A percentile compares a stretch with the other conserved stretches of the same genome.
Evolutionary conservation across 2,113 vertebrate genomes (phyloP).

Genomic region (Cephalopterus ornatus): DNA sequence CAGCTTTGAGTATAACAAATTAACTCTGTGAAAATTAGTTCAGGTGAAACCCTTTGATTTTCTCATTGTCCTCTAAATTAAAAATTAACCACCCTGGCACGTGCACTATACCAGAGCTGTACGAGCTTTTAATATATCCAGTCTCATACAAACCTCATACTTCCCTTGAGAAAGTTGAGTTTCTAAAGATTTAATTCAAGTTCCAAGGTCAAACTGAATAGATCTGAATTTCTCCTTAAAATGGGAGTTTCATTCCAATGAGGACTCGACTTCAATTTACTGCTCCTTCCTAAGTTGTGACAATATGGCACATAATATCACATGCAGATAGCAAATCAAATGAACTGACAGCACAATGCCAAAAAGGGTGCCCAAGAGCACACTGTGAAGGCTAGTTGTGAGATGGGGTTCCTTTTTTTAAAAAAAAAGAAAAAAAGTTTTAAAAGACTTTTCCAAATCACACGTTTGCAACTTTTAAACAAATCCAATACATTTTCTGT

Average conservation of each 20-base stretch:
- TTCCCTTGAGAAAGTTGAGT: constrained; percentile 80
- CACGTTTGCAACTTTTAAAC: not conserved
- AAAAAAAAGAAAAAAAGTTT: not conserved
- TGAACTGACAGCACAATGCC: constrained; percentile 56
- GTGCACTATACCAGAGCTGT: constrained; percentile 46
- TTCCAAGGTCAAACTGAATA: constrained; percentile 83
- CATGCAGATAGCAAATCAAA: constrained; percentile 77
- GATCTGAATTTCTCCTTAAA: constrained; percentile 80
- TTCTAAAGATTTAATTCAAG: constrained; percentile 83
- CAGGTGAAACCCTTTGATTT: constrained; percentile 74
- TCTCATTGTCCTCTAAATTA: constrained; percentile 75
- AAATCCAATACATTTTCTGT: not conserved
- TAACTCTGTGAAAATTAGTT: constrained; percentile 76
- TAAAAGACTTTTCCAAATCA: not conserved
- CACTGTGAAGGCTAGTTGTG: not conserved
- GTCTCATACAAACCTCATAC: constrained; percentile 71
- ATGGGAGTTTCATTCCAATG: constrained; percentile 82
- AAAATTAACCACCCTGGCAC: constrained; percentile 75
- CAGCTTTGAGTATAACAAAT: constrained; percentile 67
- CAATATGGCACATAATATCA: constrained; percentile 75
- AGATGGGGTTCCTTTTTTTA: not conserved
- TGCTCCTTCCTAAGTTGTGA: constrained; percentile 75
- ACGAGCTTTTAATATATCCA: constrained; percentile 70
- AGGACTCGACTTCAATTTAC: constrained; percentile 80
- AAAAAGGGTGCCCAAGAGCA: constrained; percentile 63